phyloP scores from a whole-genome alignment of 35 echinoderm and acorn worm species.

The Amphiura filiformis region DNA sequence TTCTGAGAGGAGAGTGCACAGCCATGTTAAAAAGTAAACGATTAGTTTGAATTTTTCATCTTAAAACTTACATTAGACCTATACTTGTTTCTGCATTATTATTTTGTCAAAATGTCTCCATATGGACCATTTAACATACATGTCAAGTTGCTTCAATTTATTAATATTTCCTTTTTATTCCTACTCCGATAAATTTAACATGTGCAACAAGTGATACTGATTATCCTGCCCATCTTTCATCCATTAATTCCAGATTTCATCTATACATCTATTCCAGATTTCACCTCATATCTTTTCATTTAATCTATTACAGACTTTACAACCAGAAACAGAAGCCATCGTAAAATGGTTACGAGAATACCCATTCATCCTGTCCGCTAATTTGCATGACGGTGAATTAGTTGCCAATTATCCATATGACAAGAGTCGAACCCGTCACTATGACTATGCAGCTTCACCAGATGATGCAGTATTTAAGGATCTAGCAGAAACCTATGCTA shows the following conservation, averaged over 20 bases:
- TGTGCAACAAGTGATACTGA: background rate
- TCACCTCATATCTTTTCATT: background rate
- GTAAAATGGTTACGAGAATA: conserved; percentile 74
- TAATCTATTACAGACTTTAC: conserved; percentile 32
- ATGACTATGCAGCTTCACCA: conserved; percentile 67
- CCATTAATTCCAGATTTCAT: background rate
- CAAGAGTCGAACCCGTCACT: conserved; percentile 51
- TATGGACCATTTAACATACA: too few species aligned
- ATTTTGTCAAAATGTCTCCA: too few species aligned
- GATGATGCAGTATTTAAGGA: conserved; percentile 89
- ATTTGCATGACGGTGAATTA: conserved; percentile 88
- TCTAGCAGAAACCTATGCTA: conserved; percentile 67
- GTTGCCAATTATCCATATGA: conserved; percentile 98
- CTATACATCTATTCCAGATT: background rate
- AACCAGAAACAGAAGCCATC: conserved; percentile 71
- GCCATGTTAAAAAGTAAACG: too few species aligned
- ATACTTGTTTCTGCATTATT: too few species aligned
- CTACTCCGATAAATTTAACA: too few species aligned
- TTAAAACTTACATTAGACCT: too few species aligned
- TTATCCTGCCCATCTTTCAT: background rate
- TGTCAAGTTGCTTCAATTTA: too few species aligned
- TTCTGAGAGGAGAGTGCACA: too few species aligned
- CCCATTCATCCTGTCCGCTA: conserved; percentile 89
- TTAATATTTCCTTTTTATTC: too few species aligned
- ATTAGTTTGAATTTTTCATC: too few species aligned